phyloP scores from a whole-genome alignment of 2,113 vertebrate genomes.

The Chaetodon trifascialis region DNA sequence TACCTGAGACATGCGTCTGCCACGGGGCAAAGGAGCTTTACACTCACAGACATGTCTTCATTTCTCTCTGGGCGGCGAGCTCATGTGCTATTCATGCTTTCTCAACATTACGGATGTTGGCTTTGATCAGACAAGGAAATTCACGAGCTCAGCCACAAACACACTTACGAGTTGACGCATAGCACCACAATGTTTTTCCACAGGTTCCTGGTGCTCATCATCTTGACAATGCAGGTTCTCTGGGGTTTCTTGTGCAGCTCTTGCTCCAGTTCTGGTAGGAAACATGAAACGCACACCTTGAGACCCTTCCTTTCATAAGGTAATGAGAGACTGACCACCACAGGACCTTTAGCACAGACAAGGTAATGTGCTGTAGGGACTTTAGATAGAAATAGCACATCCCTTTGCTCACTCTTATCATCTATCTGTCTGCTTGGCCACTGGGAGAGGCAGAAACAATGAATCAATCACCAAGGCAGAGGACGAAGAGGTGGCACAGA shows the following conservation, averaged over 20 bases:
- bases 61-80: conserved; percentile 18
- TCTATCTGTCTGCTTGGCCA: conserved; percentile 27
- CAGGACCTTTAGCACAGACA: conserved; percentile 36
- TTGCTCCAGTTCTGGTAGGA: conserved; percentile 91
- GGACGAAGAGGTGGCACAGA: neutral
- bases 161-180: conserved; percentile 98
- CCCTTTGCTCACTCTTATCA: conserved; percentile 26
- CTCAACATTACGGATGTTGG: conserved; percentile 36
- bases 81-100: conserved; percentile 51
- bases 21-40: conserved; percentile 2
- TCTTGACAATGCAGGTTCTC: conserved; percentile 94
- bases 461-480: conserved; percentile 1
- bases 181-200: conserved; percentile 99
- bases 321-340: conserved; percentile 49
- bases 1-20: neutral
- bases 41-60: neutral
- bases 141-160: conserved; percentile 10
- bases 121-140: conserved; percentile 44
- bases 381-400: conserved; percentile 25
- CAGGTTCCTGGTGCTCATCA: conserved; percentile 95
- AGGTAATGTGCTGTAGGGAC: conserved; percentile 13
- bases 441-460: conserved; percentile 12
- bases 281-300: conserved; percentile 63
- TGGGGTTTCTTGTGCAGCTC: conserved; percentile 91
- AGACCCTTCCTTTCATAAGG: conserved; percentile 49